Conservation (phyloP, 2,888 invertebrate species). For the Syritta pipiens region DNA sequence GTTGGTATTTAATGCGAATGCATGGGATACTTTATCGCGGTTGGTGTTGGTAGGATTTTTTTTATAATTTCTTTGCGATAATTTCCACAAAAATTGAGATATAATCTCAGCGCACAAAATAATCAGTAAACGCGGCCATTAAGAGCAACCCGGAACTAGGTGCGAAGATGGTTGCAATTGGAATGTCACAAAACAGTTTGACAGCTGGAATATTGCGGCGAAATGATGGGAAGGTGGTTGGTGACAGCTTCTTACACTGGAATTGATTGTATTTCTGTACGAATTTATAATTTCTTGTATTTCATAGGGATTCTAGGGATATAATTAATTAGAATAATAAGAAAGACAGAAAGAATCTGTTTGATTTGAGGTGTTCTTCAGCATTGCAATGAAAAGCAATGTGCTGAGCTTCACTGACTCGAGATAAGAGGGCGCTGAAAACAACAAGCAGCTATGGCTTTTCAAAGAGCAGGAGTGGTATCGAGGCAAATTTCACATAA, state of each 20-base stretch:
- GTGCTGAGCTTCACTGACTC: too few relatives aligned
- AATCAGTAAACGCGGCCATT: slow-evolving; percentile 66
- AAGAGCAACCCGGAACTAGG: slow-evolving; percentile 68
- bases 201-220: slow-evolving; percentile 57
- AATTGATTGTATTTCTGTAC: neutral
- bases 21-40: slow-evolving; percentile 29
- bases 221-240: too few relatives aligned
- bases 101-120: slow-evolving; percentile 40
- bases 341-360: too few relatives aligned
- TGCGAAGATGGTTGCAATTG: slow-evolving; percentile 68
- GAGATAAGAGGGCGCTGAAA: too few relatives aligned
- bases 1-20: slow-evolving; percentile 18
- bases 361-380: too few relatives aligned
- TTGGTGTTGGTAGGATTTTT: slow-evolving; percentile 26
- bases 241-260: slow-evolving; percentile 2
- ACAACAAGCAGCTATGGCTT: too few relatives aligned
- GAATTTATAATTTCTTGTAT: too few relatives aligned
- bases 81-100: slow-evolving; percentile 35
- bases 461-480: too few relatives aligned
- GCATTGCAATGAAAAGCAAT: too few relatives aligned
- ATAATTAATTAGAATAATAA: too few relatives aligned
- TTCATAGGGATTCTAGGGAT: too few relatives aligned
- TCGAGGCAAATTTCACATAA: too few relatives aligned
- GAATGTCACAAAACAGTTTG: slow-evolving; percentile 29
- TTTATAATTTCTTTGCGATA: slow-evolving; percentile 47